Conservation (phyloP, 2,888 invertebrate species). For the Amiota minor region DNA sequence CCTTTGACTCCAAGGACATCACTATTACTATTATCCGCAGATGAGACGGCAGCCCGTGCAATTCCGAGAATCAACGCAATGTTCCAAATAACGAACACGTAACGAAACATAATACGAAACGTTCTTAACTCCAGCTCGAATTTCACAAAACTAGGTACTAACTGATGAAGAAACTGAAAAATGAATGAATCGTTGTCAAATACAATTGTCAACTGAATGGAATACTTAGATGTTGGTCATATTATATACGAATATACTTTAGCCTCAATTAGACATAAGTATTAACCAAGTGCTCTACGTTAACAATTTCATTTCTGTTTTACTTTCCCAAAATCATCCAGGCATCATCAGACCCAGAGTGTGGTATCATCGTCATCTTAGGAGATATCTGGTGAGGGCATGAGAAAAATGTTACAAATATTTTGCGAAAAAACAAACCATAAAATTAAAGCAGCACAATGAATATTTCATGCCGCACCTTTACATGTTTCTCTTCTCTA, state of each 20-base stretch:
- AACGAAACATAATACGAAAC: not conserved
- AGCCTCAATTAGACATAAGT: not conserved
- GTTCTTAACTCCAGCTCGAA: not conserved
- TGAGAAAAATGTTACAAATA: constrained; percentile 57
- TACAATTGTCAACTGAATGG: constrained; percentile 56
- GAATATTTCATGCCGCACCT: constrained; percentile 37
- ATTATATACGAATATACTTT: constrained; percentile 51
- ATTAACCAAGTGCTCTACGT: not conserved
- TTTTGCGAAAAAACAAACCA: constrained; percentile 6
- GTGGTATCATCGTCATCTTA: too few relatives aligned
- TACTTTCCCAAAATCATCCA: constrained; percentile 54
- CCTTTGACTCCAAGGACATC: constrained; percentile 1
- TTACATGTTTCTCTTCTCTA: constrained; percentile 47
- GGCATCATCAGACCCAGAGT: not conserved
- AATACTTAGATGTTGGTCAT: constrained; percentile 51
- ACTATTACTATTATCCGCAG: not conserved
- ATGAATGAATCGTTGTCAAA: constrained; percentile 5
- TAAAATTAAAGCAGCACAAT: constrained; percentile 55
- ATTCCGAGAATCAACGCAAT: not conserved
- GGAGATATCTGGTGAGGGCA: constrained; percentile 3
- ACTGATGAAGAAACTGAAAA: not conserved
- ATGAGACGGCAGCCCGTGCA: constrained; percentile 9
- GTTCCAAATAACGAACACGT: not conserved
- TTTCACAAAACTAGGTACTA: not conserved
- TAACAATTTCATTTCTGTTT: constrained; percentile 7